These are phyloP conservation scores for Ochotona princeps DNA, from an alignment of 2,113 vertebrate species.

Conservation along the genomic window DNA sequence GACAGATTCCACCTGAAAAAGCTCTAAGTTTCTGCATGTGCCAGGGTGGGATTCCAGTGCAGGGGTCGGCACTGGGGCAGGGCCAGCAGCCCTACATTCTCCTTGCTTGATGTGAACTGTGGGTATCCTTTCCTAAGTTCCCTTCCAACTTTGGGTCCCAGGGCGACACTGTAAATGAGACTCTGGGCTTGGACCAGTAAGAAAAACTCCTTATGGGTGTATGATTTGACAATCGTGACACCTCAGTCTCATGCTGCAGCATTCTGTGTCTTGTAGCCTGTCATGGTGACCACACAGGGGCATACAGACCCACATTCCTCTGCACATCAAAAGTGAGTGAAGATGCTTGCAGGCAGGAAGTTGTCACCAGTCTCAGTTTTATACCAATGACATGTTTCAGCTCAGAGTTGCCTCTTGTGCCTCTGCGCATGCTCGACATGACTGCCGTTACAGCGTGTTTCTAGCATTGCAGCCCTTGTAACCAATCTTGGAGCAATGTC, in stretches of 20 bases:
- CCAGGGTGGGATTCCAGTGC: background rate
- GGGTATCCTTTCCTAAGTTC: background rate
- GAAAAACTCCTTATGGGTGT: background rate
- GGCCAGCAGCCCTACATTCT: background rate
- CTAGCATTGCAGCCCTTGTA: background rate
- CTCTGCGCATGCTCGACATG: conserved; percentile 29
- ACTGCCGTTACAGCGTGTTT: conserved; percentile 50
- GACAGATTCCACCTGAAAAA: background rate
- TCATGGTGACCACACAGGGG: background rate
- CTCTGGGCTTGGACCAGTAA: background rate
- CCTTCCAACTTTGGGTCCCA: background rate
- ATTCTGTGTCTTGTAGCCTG: background rate
- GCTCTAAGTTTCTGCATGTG: background rate
- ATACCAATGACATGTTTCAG: background rate
- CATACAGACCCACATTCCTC: background rate
- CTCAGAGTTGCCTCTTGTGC: conserved; percentile 19
- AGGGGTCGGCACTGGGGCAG: too few relatives aligned
- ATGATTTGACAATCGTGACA: background rate
- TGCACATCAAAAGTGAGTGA: background rate
- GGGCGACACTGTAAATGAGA: background rate
- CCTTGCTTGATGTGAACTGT: background rate
- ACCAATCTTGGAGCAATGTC: background rate
- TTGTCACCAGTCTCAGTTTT: background rate
- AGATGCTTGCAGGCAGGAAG: background rate
- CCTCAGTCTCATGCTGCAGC: too few relatives aligned